Evolutionary conservation across 2,797 vertebrate genomes (phyloP).

Genomic region (Notamacropus eugenii): DNA sequence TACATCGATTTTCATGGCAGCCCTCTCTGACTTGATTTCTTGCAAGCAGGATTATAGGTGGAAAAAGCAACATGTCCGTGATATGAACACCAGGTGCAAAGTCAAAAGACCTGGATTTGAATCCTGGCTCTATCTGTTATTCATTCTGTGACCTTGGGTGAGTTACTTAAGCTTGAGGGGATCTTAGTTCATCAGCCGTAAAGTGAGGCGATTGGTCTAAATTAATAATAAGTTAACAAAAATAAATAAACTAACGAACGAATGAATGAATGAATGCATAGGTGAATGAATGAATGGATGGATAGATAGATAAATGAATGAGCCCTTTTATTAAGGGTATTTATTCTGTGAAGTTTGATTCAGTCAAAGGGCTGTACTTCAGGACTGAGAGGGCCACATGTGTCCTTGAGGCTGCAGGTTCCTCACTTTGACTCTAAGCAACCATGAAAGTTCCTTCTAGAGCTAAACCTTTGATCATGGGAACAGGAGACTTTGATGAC

Average conservation of each 20-base stretch:
- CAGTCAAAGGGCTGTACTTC: no score
- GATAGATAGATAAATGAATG: no score
- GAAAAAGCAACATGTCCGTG: neutral
- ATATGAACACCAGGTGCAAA: neutral
- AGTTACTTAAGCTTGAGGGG: neutral
- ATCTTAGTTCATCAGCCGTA: neutral
- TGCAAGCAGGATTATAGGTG: neutral
- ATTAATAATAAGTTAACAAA: no score
- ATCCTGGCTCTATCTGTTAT: neutral
- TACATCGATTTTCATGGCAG: slow-evolving; percentile 10
- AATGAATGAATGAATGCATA: no score
- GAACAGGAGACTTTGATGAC: neutral
- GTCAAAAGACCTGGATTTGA: neutral
- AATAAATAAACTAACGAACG: no score
- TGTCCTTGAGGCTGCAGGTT: no score
- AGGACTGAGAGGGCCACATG: no score
- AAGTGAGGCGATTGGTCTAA: neutral
- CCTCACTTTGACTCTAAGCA: neutral
- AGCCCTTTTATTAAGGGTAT: no score
- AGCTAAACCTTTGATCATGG: neutral
- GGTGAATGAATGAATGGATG: no score
- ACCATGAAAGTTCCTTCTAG: neutral
- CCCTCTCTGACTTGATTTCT: slow-evolving; percentile 10
- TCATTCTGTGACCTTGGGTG: neutral
- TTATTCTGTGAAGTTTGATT: no score